A percentile compares a stretch with the other conserved stretches of the same genome.
Evolutionary conservation across 2,113 vertebrate species (phyloP).

Genomic region (Junco hyemalis): DNA sequence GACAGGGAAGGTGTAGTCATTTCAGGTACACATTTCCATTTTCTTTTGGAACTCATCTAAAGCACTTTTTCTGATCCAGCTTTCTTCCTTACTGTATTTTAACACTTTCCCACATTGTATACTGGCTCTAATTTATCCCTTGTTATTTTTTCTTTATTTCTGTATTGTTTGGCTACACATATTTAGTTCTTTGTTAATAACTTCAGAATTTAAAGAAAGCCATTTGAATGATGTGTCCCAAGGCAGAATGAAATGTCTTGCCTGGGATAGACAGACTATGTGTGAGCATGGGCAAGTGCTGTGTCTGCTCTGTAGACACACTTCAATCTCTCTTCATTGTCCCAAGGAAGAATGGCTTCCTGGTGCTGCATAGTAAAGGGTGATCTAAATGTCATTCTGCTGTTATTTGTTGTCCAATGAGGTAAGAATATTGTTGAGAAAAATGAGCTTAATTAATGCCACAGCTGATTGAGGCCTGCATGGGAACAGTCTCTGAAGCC

Average conservation of each 20-base stretch:
- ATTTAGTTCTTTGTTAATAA: neutral
- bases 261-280: neutral
- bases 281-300: neutral
- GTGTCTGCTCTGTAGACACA: neutral
- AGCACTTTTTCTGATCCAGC: neutral
- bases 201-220: neutral
- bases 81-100: neutral
- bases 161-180: neutral
- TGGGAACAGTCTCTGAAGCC: neutral
- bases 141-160: neutral
- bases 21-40: slow-evolving; percentile 71
- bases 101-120: neutral
- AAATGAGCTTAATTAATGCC: neutral
- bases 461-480: neutral
- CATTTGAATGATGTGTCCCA: neutral
- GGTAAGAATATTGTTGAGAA: neutral
- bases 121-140: neutral
- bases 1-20: slow-evolving; percentile 51
- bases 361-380: neutral
- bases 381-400: neutral
- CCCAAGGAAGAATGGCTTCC: neutral
- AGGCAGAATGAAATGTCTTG: neutral
- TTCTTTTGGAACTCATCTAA: neutral
- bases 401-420: neutral
- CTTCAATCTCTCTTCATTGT: neutral